Conservation (phyloP, 2,888 invertebrate genomes). For the Schrankia costaestrigalis region DNA sequence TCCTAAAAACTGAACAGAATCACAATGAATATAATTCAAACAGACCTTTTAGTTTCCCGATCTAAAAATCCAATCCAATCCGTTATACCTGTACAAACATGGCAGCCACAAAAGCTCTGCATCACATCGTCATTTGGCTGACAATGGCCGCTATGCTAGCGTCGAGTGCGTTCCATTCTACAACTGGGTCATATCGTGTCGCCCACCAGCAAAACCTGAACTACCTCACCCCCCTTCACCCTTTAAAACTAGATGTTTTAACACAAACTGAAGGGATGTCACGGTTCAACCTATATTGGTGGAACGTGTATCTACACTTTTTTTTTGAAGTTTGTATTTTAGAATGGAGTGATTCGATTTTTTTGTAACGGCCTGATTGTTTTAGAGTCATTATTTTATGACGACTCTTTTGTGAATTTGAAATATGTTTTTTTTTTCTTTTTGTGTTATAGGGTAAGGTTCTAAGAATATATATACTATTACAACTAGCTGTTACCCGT, state of each 20-base stretch:
- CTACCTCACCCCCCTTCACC: slow-evolving; percentile 8
- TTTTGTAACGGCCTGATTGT: slow-evolving; percentile 10
- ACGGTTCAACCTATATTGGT: slow-evolving; percentile 22
- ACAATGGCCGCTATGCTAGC: slow-evolving; percentile 29
- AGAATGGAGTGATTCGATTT: slow-evolving; percentile 13
- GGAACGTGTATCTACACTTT: slow-evolving; percentile 10
- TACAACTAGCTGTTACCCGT: no score
- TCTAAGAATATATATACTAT: no score
- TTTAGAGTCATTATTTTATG: no score
- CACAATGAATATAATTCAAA: no score
- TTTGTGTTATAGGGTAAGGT: no score
- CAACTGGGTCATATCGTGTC: slow-evolving; percentile 38
- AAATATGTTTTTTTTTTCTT: no score
- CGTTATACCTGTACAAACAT: slow-evolving; percentile 11
- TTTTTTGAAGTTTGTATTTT: slow-evolving; percentile 23
- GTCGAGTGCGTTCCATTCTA: slow-evolving; percentile 34
- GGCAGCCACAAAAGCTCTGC: slow-evolving; percentile 16
- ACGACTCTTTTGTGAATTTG: no score
- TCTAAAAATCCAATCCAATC: slow-evolving; percentile 2
- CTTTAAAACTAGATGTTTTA: slow-evolving; percentile 8
- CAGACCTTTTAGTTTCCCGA: background rate
- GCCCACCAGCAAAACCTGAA: slow-evolving; percentile 19
- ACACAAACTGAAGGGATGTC: slow-evolving; percentile 4
- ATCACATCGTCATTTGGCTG: slow-evolving; percentile 34
- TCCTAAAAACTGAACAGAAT: no score